Percentiles rank a stretch among this genome's conserved stretches.
These are phyloP conservation scores for Oncopeltus fasciatus DNA, from an alignment of 1,140 invertebrate species.

Conservation along the genomic window DNA sequence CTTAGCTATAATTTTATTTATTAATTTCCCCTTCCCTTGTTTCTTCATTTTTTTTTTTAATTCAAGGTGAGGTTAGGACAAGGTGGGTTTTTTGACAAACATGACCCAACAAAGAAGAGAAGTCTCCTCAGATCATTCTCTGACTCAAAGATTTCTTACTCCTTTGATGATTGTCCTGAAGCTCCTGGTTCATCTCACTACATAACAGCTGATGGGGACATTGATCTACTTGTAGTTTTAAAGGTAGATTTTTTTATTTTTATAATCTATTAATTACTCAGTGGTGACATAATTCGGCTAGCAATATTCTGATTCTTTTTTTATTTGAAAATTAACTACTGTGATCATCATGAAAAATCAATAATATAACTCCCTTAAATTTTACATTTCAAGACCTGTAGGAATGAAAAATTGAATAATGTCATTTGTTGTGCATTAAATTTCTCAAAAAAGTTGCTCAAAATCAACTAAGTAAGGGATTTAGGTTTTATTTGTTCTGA, in stretches of 20 bases:
- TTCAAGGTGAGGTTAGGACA: background rate
- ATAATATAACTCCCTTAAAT: too few species aligned
- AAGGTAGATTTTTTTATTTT: constrained; percentile 40
- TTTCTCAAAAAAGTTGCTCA: too few species aligned
- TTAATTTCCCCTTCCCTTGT: background rate
- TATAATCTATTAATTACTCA: too few species aligned
- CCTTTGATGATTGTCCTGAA: constrained; percentile 60
- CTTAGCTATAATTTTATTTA: background rate
- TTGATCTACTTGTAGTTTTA: constrained; percentile 80
- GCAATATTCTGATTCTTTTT: too few species aligned
- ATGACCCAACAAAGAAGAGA: constrained; percentile 32
- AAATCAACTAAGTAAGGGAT: too few species aligned
- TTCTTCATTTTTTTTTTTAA: background rate
- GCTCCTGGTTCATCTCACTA: constrained; percentile 80
- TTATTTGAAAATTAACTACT: too few species aligned
- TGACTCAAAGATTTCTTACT: constrained; percentile 85
- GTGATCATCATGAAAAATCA: too few species aligned
- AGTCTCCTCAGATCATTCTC: constrained; percentile 76
- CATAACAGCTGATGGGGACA: constrained; percentile 86
- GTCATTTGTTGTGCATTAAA: too few species aligned
- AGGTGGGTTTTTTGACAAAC: background rate
- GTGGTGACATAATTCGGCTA: too few species aligned
- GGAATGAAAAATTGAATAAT: too few species aligned
- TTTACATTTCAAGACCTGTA: too few species aligned
- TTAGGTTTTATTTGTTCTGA: too few species aligned